phyloP scores from a whole-genome alignment of 2,797 vertebrate genomes.

The Iguana delicatissima region DNA sequence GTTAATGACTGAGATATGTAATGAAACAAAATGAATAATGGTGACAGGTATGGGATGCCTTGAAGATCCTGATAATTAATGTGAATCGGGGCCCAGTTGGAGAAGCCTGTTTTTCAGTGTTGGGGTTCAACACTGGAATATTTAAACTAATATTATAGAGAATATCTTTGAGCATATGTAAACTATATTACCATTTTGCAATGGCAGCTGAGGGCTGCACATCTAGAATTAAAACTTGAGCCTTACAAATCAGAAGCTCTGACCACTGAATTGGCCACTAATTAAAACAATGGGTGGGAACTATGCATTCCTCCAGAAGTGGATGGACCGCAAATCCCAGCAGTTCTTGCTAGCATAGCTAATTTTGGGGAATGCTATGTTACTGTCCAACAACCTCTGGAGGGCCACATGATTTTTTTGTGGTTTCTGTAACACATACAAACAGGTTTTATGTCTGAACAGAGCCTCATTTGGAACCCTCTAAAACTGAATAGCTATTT shows the following conservation, averaged over 20 bases:
- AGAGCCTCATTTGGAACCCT: too few species aligned
- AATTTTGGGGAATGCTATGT: too few species aligned
- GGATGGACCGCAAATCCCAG: too few species aligned
- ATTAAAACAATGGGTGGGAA: too few species aligned
- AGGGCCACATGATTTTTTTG: too few species aligned
- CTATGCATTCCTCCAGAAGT: too few species aligned
- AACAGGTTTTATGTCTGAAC: too few species aligned
- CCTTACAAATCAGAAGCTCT: not conserved
- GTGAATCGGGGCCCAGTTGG: slow-evolving; percentile 1
- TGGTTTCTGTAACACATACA: too few species aligned
- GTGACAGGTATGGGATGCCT: not conserved
- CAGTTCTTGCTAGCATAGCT: too few species aligned
- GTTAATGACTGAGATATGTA: not conserved
- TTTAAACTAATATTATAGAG: not conserved
- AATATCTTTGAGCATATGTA: not conserved
- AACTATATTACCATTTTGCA: not conserved
- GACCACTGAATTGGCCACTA: not conserved
- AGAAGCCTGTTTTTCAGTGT: not conserved
- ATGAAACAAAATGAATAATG: not conserved
- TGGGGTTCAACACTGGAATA: not conserved
- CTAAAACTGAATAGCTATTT: too few species aligned
- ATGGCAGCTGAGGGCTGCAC: not conserved
- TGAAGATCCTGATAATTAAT: not conserved
- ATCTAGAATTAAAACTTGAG: not conserved
- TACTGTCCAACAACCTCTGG: too few species aligned